These are phyloP conservation scores for Diarsia brunnea DNA, from an alignment of 2,888 invertebrate genomes.

Conservation along the genomic window DNA sequence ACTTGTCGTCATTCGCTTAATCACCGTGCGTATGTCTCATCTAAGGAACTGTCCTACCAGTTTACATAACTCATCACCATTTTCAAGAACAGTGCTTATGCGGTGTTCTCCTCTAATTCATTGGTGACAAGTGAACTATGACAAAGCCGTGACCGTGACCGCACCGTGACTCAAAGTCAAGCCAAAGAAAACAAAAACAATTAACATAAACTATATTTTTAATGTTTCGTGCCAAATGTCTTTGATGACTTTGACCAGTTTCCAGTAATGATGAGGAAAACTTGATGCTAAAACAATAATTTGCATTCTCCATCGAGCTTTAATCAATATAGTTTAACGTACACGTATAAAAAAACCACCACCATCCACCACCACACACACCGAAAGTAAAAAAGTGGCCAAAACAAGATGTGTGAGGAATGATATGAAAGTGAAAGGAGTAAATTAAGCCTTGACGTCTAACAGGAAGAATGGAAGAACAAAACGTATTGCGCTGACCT, in stretches of 20 bases:
- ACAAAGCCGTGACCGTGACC: neutral
- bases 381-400: no score
- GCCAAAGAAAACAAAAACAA: conserved; percentile 21
- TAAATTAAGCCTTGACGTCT: no score
- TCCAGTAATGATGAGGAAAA: conserved; percentile 13
- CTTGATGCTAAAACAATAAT: conserved; percentile 3
- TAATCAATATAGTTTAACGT: neutral
- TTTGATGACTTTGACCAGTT: neutral
- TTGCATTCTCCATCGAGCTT: neutral
- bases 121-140: conserved; percentile 1
- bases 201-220: neutral
- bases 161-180: neutral
- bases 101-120: neutral
- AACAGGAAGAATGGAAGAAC: no score
- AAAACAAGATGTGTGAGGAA: no score
- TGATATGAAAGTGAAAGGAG: no score
- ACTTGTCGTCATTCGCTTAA: neutral
- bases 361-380: no score
- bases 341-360: no score
- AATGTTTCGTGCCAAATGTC: neutral
- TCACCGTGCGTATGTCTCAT: neutral
- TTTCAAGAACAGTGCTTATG: neutral
- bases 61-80: conserved; percentile 1
- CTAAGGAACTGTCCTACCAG: conserved; percentile 1
- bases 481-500: no score